Percentiles rank a stretch among this genome's conserved stretches.
Evolutionary conservation across 1,140 invertebrate genomes (phyloP).

Genomic region (Plodia interpunctella): DNA sequence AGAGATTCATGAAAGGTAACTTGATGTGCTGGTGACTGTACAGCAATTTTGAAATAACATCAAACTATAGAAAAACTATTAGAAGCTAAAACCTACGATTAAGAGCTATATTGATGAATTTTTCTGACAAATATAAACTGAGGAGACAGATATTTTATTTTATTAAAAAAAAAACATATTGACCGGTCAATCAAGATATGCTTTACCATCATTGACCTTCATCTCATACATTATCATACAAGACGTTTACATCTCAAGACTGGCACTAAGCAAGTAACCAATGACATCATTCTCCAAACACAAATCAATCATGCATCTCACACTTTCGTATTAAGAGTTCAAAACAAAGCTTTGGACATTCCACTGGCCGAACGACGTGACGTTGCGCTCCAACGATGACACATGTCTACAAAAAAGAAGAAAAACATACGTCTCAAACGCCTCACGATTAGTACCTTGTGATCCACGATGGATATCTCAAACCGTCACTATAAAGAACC

Average conservation of each 20-base stretch:
- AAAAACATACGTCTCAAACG: constrained; percentile 30
- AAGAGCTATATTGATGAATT: too few relatives aligned
- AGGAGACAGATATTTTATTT: too few relatives aligned
- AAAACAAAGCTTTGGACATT: constrained; percentile 3
- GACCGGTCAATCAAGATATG: too few relatives aligned
- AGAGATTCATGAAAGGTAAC: too few relatives aligned
- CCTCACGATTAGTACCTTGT: constrained; percentile 8
- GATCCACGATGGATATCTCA: constrained; percentile 20
- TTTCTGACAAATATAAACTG: too few relatives aligned
- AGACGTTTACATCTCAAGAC: not conserved
- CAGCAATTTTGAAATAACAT: too few relatives aligned
- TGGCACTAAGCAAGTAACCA: not conserved
- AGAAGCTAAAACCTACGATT: too few relatives aligned
- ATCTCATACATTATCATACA: not conserved
- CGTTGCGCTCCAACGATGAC: constrained; percentile 21
- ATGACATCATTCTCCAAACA: not conserved
- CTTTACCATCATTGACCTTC: too few relatives aligned
- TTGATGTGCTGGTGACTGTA: too few relatives aligned
- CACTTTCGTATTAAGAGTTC: constrained; percentile 5
- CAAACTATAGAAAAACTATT: too few relatives aligned
- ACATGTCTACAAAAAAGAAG: constrained; percentile 31
- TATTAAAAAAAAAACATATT: too few relatives aligned
- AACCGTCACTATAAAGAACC: constrained; percentile 27
- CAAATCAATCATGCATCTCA: not conserved
- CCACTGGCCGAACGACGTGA: not conserved